Conservation (phyloP, 2,113 vertebrate genomes). For the Nansenia antarctica region DNA sequence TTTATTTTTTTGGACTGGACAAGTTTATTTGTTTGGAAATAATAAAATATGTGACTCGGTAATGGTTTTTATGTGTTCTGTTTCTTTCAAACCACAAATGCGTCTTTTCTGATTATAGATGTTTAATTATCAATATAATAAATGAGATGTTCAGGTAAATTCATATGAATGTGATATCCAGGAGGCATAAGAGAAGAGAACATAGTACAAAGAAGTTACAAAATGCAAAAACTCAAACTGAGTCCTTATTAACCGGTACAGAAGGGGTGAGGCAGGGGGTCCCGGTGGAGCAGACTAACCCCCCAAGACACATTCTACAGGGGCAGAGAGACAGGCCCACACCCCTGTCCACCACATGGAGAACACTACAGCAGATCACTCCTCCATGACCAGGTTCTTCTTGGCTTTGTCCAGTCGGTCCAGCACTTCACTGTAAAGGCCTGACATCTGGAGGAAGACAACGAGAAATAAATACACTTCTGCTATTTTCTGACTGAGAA, state of each 20-base stretch:
- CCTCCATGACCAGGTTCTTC: slow-evolving; percentile 61
- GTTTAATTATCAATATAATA: too few species aligned
- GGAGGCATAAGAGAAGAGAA: neutral
- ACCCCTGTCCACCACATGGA: neutral
- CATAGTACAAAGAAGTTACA: too few species aligned
- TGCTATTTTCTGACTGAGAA: neutral
- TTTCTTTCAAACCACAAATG: slow-evolving; percentile 29
- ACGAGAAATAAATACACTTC: too few species aligned
- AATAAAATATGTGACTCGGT: slow-evolving; percentile 83
- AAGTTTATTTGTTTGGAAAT: slow-evolving; percentile 82
- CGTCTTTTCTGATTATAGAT: neutral
- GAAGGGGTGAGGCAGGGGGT: neutral
- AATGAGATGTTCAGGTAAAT: neutral
- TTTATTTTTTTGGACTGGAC: slow-evolving; percentile 76
- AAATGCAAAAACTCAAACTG: neutral
- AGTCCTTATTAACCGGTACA: neutral
- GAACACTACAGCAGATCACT: slow-evolving; percentile 41
- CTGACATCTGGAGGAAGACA: slow-evolving; percentile 77
- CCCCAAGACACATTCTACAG: neutral
- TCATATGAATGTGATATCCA: neutral
- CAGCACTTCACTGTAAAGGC: slow-evolving; percentile 81
- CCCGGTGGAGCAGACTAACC: neutral
- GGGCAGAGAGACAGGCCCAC: neutral
- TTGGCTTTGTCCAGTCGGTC: slow-evolving; percentile 79
- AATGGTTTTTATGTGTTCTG: slow-evolving; percentile 71